phyloP scores from a whole-genome alignment of 2,797 vertebrate genomes.

The Fratercula arctica region DNA sequence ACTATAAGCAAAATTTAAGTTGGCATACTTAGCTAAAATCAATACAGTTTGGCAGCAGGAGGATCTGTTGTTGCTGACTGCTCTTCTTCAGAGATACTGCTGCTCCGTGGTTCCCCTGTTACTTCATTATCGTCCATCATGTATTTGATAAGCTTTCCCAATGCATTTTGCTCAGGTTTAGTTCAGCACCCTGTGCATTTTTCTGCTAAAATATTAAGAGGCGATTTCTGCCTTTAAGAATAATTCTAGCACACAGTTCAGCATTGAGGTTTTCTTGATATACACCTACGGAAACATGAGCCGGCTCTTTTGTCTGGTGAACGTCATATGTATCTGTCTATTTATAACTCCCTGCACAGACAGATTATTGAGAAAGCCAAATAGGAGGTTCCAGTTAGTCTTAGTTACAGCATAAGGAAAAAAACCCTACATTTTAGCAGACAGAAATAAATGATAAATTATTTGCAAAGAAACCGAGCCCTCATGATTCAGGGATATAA shows the following conservation, averaged over 20 bases:
- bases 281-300: constrained; percentile 15
- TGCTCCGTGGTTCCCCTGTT: not conserved
- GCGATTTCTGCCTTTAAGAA: not conserved
- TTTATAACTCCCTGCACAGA: constrained; percentile 40
- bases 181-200: not conserved
- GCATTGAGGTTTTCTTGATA: not conserved
- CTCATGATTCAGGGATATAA: not conserved
- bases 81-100: not conserved
- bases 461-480: not conserved
- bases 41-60: not conserved
- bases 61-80: not conserved
- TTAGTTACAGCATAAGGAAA: not conserved
- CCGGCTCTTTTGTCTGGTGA: constrained; percentile 39
- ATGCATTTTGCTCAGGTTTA: not conserved
- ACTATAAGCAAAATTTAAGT: not conserved
- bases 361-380: constrained; percentile 25
- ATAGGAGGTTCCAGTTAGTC: not conserved
- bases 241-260: not conserved
- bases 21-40: not conserved
- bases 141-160: not conserved
- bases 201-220: not conserved
- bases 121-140: not conserved
- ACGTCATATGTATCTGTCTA: not conserved
- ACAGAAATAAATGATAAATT: not conserved
- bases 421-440: not conserved